phyloP scores from a whole-genome alignment of 2,113 vertebrate species.

The Spheniscus mendiculus region DNA sequence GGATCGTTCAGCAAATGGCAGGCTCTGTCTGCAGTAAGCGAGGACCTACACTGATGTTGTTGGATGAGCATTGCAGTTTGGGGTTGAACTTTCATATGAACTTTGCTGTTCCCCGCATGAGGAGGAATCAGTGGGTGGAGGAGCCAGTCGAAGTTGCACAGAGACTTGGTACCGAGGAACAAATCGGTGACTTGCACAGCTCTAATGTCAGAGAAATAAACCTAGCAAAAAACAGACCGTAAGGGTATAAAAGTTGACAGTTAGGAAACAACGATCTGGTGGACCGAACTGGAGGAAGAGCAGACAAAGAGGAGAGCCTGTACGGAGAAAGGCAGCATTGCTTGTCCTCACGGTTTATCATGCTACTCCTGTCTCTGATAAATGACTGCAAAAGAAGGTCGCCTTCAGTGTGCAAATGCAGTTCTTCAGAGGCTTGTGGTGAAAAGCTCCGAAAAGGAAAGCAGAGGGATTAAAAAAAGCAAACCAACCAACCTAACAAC shows the following conservation, averaged over 20 bases:
- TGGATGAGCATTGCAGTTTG: too few relatives aligned
- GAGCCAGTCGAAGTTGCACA: not conserved
- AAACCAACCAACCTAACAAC: not conserved
- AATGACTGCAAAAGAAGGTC: too few relatives aligned
- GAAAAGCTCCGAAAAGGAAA: not conserved
- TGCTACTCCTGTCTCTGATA: not conserved
- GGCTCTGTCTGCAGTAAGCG: not conserved
- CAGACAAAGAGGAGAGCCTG: not conserved
- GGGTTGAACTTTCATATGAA: not conserved
- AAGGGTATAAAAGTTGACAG: not conserved
- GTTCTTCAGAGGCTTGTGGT: not conserved
- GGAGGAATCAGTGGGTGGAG: not conserved
- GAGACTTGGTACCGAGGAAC: not conserved
- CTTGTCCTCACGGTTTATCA: fast-evolving
- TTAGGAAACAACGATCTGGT: not conserved
- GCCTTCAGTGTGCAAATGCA: not conserved
- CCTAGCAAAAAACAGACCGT: not conserved
- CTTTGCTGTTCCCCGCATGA: not conserved
- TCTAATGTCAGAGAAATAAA: not conserved
- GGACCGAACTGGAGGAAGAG: too few relatives aligned
- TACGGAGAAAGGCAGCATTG: not conserved
- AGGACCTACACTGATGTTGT: too few relatives aligned
- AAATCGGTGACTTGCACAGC: not conserved
- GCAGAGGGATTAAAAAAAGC: not conserved
- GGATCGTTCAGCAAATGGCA: not conserved